Percentiles rank a stretch among this genome's conserved stretches.
Conservation (phyloP, 1,140 invertebrate species). For the Caenorhabditis brenneri region DNA sequence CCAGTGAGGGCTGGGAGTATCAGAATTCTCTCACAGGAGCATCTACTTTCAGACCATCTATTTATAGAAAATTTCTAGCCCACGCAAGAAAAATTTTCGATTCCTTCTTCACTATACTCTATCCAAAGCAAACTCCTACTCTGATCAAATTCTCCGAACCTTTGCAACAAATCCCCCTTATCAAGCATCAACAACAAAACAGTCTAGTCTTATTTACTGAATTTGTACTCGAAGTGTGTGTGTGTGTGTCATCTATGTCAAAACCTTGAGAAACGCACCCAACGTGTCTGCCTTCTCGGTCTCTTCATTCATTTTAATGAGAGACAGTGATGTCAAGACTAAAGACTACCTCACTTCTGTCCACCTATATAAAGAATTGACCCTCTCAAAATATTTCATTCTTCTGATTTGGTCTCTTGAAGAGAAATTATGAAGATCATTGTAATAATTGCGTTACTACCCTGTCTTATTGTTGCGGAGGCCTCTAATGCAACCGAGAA, state of each 20-base stretch:
- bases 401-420: neutral
- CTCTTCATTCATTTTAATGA: no score
- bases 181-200: neutral
- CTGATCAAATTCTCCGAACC: no score
- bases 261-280: neutral
- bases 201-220: neutral
- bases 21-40: no score
- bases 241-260: neutral
- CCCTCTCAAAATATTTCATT: neutral
- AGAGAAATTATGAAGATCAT: neutral
- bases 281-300: neutral
- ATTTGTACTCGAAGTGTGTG: neutral
- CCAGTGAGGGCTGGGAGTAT: no score
- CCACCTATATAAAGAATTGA: no score
- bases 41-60: no score
- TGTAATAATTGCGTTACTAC: neutral
- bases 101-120: no score
- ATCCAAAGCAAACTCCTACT: no score
- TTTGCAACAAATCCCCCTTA: neutral
- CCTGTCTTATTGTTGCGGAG: neutral
- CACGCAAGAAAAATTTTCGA: no score
- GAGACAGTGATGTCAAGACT: conserved; percentile 16
- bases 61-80: no score
- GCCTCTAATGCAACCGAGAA: neutral
- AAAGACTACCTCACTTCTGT: neutral